These are phyloP conservation scores for Galeopterus variegatus DNA, from an alignment of 2,113 vertebrate genomes.

Conservation along the genomic window DNA sequence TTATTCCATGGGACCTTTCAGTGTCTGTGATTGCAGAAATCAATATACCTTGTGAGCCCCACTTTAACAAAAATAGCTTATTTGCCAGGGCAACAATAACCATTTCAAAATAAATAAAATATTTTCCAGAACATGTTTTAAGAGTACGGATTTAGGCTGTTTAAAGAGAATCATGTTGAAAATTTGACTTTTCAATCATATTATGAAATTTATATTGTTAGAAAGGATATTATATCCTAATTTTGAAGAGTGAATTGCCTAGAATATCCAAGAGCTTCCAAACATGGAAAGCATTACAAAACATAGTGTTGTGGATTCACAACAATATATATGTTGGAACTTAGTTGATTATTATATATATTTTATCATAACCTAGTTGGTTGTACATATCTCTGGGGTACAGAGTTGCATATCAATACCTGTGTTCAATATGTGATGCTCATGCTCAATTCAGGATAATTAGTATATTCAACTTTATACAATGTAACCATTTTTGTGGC, in stretches of 20 bases:
- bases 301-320: background rate
- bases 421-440: no score
- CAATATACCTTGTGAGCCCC: background rate
- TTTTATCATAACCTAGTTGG: no score
- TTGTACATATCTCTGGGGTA: no score
- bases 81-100: background rate
- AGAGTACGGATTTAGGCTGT: background rate
- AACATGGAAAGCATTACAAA: accelerated
- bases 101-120: background rate
- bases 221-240: background rate
- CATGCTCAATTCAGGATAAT: no score
- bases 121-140: background rate
- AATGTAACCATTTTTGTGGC: no score
- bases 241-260: background rate
- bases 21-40: background rate
- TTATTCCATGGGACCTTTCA: background rate
- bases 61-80: background rate
- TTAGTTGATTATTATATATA: no score
- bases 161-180: background rate
- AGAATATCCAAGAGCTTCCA: no score
- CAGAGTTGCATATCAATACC: no score
- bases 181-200: background rate
- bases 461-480: no score
- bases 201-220: background rate
- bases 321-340: no score